Percentiles rank a stretch among this genome's conserved stretches.
phyloP scores from a whole-genome alignment of 2,797 vertebrate species.

The Rhincodon typus region DNA sequence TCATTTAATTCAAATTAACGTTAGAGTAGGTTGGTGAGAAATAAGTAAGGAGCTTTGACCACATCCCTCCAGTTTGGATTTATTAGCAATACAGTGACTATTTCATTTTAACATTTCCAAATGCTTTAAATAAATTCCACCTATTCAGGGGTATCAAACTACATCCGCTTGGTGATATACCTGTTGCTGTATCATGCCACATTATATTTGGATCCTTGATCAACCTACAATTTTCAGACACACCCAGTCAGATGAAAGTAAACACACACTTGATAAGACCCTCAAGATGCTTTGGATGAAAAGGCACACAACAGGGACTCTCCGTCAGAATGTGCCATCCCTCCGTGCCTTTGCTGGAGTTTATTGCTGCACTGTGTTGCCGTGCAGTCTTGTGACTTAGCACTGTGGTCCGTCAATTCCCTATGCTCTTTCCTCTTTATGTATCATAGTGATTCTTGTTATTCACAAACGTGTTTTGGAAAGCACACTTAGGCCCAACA shows the following conservation, averaged over 20 bases:
- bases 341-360: not conserved
- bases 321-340: not conserved
- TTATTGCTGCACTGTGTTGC: not conserved
- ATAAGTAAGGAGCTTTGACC: not conserved
- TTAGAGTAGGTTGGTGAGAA: not conserved
- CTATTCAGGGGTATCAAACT: not conserved
- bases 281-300: not conserved
- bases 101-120: too few species aligned
- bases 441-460: not conserved
- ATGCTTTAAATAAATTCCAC: not conserved
- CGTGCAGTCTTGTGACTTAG: not conserved
- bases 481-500: not conserved
- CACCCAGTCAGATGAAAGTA: not conserved
- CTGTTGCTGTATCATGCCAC: not conserved
- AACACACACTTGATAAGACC: not conserved
- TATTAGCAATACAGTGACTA: not conserved
- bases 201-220: not conserved
- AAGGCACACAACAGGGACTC: not conserved
- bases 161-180: not conserved
- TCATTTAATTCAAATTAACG: not conserved
- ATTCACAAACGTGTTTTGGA: not conserved
- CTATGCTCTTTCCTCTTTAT: not conserved
- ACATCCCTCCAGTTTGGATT: not conserved
- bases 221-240: not conserved
- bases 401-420: not conserved